These are phyloP conservation scores for Drosophila suboccidentalis DNA, from an alignment of 2,888 invertebrate genomes.

Conservation along the genomic window DNA sequence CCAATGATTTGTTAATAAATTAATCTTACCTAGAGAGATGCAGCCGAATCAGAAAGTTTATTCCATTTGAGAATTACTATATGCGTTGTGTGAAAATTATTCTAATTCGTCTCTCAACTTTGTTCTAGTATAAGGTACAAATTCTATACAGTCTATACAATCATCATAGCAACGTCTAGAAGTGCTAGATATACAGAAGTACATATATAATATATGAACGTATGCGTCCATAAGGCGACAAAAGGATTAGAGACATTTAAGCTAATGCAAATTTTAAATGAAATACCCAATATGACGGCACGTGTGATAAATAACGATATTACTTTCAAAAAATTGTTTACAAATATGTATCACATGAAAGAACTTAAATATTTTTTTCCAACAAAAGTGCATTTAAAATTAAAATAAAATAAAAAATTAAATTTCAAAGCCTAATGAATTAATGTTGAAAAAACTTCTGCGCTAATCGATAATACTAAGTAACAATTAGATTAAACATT, in stretches of 20 bases:
- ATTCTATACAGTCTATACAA: background rate
- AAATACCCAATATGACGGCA: background rate
- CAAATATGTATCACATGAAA: background rate
- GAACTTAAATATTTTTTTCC: background rate
- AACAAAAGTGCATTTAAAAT: background rate
- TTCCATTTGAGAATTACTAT: background rate
- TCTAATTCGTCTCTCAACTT: background rate
- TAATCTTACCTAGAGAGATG: background rate
- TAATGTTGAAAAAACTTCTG: too few relatives aligned
- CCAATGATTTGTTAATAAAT: background rate
- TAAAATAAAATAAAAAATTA: background rate
- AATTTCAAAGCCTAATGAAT: background rate
- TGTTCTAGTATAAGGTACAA: background rate
- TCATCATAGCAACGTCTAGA: slow-evolving; percentile 10
- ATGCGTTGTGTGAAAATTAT: background rate
- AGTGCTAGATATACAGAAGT: background rate
- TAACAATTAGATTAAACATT: too few relatives aligned
- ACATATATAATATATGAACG: background rate
- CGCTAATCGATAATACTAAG: too few relatives aligned
- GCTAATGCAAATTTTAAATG: background rate
- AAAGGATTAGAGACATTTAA: background rate
- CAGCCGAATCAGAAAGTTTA: background rate
- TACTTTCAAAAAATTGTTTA: background rate
- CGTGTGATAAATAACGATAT: background rate
- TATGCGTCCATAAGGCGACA: background rate